Percentiles rank a stretch among this genome's conserved stretches.
Evolutionary conservation across 2,797 vertebrate species (phyloP).

Genomic region (Sebastolobus alascanus): DNA sequence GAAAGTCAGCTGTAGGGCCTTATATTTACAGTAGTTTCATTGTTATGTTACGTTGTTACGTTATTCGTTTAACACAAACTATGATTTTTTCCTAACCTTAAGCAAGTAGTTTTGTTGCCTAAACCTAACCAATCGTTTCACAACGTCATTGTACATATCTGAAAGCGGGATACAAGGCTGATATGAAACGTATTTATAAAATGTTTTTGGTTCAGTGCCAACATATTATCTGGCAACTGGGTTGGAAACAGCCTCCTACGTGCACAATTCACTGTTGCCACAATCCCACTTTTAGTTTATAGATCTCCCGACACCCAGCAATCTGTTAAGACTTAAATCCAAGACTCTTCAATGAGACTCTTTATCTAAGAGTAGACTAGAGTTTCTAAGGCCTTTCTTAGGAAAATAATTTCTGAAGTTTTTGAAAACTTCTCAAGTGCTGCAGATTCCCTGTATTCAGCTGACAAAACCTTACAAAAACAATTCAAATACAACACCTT

Average conservation of each 20-base stretch:
- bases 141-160: no score
- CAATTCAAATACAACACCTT: slow-evolving; percentile 51
- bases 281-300: neutral
- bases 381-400: slow-evolving; percentile 1
- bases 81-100: no score
- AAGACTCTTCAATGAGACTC: neutral
- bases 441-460: slow-evolving; percentile 4
- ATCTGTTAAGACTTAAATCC: neutral
- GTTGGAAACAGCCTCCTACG: neutral
- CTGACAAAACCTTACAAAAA: slow-evolving; percentile 41
- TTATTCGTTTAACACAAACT: no score
- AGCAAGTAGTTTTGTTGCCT: no score
- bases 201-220: no score
- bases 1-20: no score
- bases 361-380: neutral
- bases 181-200: no score
- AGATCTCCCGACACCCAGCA: neutral
- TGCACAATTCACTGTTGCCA: neutral
- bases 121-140: no score
- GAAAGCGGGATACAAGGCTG: no score
- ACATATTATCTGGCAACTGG: no score
- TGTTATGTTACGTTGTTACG: no score
- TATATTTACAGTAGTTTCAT: no score
- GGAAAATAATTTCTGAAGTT: neutral
- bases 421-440: slow-evolving; percentile 13